Conservation (phyloP, 2,113 vertebrate species). For the Gavialis gangeticus region DNA sequence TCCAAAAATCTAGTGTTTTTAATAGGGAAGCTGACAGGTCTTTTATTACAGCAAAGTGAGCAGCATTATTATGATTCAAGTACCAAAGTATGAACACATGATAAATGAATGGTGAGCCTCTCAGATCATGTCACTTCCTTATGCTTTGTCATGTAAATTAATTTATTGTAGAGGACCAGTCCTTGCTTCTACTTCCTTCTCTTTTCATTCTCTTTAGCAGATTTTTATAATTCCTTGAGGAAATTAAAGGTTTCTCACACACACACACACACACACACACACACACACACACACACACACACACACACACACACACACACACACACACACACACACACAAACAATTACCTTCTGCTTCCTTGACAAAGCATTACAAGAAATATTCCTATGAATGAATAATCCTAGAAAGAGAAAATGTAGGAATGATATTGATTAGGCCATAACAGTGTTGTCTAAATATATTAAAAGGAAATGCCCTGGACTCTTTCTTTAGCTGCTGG, state of each 20-base stretch:
- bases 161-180: conserved; percentile 36
- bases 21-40: conserved; percentile 54
- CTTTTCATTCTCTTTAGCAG: not conserved
- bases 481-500: not conserved
- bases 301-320: too few species aligned
- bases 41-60: conserved; percentile 17
- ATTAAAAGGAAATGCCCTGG: not conserved
- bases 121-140: conserved; percentile 21
- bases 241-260: not conserved
- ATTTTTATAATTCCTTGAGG: not conserved
- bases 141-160: conserved; percentile 39
- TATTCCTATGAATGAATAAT: not conserved
- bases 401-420: not conserved
- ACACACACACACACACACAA: not conserved
- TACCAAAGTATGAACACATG: conserved; percentile 27
- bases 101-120: conserved; percentile 42
- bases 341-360: not conserved
- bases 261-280: too few species aligned
- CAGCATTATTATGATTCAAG: conserved; percentile 37
- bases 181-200: not conserved
- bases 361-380: not conserved
- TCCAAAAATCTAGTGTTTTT: not conserved
- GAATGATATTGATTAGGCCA: not conserved
- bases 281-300: not conserved
- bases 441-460: not conserved